Evolutionary conservation across 2,113 vertebrate species (phyloP).

Genomic region (Solenodon paradoxus): DNA sequence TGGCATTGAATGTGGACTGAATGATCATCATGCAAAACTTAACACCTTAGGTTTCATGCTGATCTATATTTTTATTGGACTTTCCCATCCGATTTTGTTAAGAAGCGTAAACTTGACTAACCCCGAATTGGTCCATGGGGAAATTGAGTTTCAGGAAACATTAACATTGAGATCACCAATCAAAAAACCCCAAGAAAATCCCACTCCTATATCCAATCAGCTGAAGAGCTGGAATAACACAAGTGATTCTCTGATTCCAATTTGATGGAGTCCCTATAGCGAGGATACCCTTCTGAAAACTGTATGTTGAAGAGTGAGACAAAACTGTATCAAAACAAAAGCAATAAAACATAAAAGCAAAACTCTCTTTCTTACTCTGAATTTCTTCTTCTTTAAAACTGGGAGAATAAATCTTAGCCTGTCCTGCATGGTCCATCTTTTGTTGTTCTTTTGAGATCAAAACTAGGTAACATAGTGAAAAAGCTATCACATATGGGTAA

Average conservation of each 20-base stretch:
- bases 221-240: background rate
- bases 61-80: background rate
- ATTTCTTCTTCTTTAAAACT: background rate
- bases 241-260: background rate
- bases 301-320: background rate
- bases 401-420: background rate
- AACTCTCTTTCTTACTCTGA: background rate
- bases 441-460: background rate
- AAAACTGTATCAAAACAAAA: background rate
- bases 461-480: background rate
- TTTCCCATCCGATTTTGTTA: background rate
- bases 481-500: background rate
- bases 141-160: background rate
- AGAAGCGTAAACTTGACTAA: background rate
- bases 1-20: background rate
- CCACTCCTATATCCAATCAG: background rate
- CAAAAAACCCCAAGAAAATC: background rate
- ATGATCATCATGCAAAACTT: background rate
- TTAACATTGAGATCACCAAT: background rate
- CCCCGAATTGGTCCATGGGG: background rate
- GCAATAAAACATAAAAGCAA: background rate
- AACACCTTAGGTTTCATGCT: background rate
- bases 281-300: background rate
- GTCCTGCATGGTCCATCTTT: background rate
- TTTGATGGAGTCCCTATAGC: background rate